Evolutionary conservation across 2,888 invertebrate genomes (phyloP).

Genomic region (Rotaria magnacalcarata): DNA sequence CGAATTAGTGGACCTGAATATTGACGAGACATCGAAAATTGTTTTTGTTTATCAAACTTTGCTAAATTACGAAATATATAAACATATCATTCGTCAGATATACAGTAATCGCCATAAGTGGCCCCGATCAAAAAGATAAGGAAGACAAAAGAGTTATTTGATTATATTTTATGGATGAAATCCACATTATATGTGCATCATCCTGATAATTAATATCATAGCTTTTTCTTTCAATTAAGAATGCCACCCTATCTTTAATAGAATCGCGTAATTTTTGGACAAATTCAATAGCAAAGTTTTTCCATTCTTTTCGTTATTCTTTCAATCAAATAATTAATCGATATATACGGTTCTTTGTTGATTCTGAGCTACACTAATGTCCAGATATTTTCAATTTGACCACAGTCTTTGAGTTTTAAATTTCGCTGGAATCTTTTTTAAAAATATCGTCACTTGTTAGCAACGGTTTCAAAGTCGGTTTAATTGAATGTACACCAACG

Average conservation of each 20-base stretch:
- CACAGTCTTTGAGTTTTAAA: neutral
- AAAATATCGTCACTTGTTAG: too few species aligned
- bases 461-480: too few species aligned
- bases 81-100: neutral
- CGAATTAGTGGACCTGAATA: neutral
- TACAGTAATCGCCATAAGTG: too few species aligned
- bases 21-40: neutral
- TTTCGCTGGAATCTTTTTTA: too few species aligned
- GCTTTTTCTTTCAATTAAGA: too few species aligned
- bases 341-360: neutral
- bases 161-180: too few species aligned
- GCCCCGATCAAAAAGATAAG: too few species aligned
- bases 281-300: neutral
- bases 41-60: constrained; percentile 8
- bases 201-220: too few species aligned
- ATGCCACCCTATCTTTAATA: neutral
- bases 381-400: neutral
- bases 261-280: too few species aligned
- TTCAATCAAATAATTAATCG: neutral
- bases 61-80: neutral
- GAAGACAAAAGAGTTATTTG: too few species aligned
- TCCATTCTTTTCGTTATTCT: neutral
- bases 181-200: too few species aligned
- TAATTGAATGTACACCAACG: too few species aligned
- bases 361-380: constrained; percentile 39